These are phyloP conservation scores for Pogonomyrmex californicus DNA, from an alignment of 1,140 invertebrate genomes.

Conservation along the genomic window DNA sequence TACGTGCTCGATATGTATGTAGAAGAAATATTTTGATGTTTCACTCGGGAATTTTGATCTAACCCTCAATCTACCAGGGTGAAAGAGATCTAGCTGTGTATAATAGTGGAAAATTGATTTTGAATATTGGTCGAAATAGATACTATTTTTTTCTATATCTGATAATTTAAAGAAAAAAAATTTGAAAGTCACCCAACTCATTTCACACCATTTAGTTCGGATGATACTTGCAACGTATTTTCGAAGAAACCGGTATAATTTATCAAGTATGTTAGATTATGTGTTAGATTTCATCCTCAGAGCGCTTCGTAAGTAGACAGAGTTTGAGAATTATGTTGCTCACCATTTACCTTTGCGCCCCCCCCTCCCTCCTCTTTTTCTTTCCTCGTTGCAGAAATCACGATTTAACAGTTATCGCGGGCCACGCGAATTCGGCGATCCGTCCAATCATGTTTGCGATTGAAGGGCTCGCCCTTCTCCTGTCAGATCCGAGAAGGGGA, in stretches of 20 bases:
- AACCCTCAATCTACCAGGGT: not conserved
- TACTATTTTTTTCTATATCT: not conserved
- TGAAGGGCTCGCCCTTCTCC: slow-evolving; percentile 53
- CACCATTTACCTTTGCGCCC: not conserved
- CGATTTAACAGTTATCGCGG: slow-evolving; percentile 63
- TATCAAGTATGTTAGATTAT: slow-evolving; percentile 5
- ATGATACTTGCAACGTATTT: slow-evolving; percentile 26
- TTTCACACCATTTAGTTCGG: not conserved
- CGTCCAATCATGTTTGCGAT: slow-evolving; percentile 68
- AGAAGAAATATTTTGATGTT: slow-evolving; percentile 45
- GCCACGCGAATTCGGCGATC: slow-evolving; percentile 34
- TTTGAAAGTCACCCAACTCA: not conserved
- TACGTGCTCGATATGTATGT: not conserved
- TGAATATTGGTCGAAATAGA: not conserved
- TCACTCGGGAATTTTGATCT: not conserved
- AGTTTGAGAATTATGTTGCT: slow-evolving; percentile 29
- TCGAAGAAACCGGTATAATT: slow-evolving; percentile 39
- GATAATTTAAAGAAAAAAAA: not conserved
- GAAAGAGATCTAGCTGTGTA: not conserved
- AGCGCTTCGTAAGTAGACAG: slow-evolving; percentile 14
- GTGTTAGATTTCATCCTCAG: slow-evolving; percentile 24
- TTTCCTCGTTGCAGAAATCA: slow-evolving; percentile 27
- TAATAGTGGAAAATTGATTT: not conserved
- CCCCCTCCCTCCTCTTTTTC: not conserved
- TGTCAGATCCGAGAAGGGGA: slow-evolving; percentile 12